phyloP scores from a whole-genome alignment of 1,140 invertebrate species.

The Batillaria attramentaria region DNA sequence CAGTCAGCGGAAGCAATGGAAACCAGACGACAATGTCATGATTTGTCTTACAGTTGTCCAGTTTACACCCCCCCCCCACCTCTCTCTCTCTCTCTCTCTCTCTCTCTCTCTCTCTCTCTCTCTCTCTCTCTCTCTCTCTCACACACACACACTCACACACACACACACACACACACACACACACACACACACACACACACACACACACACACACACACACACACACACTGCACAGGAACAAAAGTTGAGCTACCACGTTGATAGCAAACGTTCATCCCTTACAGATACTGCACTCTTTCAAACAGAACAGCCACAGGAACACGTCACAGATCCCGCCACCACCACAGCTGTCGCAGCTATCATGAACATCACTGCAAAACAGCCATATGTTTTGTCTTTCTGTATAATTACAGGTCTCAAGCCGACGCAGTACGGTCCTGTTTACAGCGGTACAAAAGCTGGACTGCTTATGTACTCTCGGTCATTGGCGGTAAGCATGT shows the following conservation, averaged over 20 bases:
- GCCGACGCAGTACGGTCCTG: conserved; percentile 46
- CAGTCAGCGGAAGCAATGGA: no score
- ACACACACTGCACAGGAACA: background rate
- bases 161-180: no score
- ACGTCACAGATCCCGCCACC: background rate
- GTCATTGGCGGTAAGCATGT: conserved; percentile 46
- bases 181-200: no score
- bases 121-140: no score
- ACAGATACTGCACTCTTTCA: background rate
- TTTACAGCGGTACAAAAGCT: conserved; percentile 51
- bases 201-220: no score
- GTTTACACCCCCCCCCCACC: no score
- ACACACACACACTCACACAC: no score
- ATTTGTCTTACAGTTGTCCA: no score
- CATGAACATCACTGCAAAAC: background rate
- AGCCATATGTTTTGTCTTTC: background rate
- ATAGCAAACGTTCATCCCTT: background rate
- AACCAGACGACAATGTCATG: no score
- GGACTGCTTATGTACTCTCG: conserved; percentile 48
- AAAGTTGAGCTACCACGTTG: background rate
- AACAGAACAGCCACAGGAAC: no score
- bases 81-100: no score
- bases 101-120: no score
- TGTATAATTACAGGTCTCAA: conserved; percentile 41
- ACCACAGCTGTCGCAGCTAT: background rate